phyloP scores from a whole-genome alignment of 2,888 invertebrate genomes.

The Platynereis dumerilii region DNA sequence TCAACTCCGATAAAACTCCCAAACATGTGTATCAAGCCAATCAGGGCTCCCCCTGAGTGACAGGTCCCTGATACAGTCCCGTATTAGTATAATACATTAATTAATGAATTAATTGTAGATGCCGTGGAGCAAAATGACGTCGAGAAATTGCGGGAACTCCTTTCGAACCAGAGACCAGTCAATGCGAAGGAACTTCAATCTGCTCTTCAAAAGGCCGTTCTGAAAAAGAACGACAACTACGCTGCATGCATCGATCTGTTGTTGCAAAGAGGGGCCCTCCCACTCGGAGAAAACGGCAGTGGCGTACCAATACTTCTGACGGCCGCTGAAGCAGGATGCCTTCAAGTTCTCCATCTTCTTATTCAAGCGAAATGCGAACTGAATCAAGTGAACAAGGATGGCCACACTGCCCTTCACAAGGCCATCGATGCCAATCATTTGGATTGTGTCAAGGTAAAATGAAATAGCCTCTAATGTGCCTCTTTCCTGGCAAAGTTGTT shows the following conservation, averaged over 20 bases:
- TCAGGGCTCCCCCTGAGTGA: no score
- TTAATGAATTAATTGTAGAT: constrained; percentile 5
- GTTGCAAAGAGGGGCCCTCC: constrained; percentile 18
- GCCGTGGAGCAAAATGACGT: constrained; percentile 28
- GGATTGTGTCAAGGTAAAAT: neutral
- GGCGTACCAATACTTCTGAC: constrained; percentile 21
- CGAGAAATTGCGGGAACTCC: constrained; percentile 16
- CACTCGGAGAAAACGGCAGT: constrained; percentile 14
- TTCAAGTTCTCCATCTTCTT: constrained; percentile 6
- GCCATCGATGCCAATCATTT: constrained; percentile 13
- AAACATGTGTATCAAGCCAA: no score
- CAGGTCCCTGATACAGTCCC: no score
- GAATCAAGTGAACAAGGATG: constrained; percentile 5
- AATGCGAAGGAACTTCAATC: constrained; percentile 15
- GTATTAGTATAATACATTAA: no score
- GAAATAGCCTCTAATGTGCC: no score
- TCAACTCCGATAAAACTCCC: no score
- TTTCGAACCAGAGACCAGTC: constrained; percentile 8
- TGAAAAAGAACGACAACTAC: constrained; percentile 24
- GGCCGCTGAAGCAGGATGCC: constrained; percentile 22
- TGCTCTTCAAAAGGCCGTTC: constrained; percentile 21
- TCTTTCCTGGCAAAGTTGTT: no score
- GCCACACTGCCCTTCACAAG: constrained; percentile 18
- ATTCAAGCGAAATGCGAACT: constrained; percentile 9
- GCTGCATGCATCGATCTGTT: constrained; percentile 17